phyloP scores from a whole-genome alignment of 1,140 invertebrate species.

The Drosophila mojavensis region DNA sequence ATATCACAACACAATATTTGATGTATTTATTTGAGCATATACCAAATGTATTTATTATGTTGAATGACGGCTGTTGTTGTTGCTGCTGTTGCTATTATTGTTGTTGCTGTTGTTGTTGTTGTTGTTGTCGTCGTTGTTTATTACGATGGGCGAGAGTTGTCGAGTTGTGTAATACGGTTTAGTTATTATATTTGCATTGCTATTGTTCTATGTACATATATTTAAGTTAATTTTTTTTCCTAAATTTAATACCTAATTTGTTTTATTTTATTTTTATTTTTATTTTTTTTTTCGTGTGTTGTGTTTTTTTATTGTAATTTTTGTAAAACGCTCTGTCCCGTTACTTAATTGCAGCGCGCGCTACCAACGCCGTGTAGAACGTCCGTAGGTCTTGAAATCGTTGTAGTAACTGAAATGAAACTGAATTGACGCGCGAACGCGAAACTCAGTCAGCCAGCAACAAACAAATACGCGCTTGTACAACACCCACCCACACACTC shows the following conservation, averaged over 20 bases:
- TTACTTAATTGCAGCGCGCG: constrained; percentile 72
- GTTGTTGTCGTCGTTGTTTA: constrained; percentile 39
- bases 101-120: constrained; percentile 7
- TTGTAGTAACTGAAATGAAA: constrained; percentile 67
- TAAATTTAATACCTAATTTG: constrained; percentile 6
- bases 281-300: neutral
- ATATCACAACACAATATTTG: constrained; percentile 15
- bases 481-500: constrained; percentile 25
- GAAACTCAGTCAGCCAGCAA: constrained; percentile 50
- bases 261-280: constrained; percentile 4
- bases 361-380: constrained; percentile 61
- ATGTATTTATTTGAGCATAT: constrained; percentile 32
- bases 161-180: constrained; percentile 45
- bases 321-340: constrained; percentile 48
- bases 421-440: constrained; percentile 69
- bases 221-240: constrained; percentile 32
- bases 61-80: constrained; percentile 33
- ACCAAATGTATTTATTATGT: constrained; percentile 36
- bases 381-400: constrained; percentile 73
- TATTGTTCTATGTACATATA: constrained; percentile 25
- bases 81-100: no score
- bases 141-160: constrained; percentile 46
- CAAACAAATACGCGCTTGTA: constrained; percentile 50
- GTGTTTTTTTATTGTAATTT: constrained; percentile 24
- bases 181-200: constrained; percentile 26